phyloP scores from a whole-genome alignment of 2,797 vertebrate species.

The Crypturellus tataupa region DNA sequence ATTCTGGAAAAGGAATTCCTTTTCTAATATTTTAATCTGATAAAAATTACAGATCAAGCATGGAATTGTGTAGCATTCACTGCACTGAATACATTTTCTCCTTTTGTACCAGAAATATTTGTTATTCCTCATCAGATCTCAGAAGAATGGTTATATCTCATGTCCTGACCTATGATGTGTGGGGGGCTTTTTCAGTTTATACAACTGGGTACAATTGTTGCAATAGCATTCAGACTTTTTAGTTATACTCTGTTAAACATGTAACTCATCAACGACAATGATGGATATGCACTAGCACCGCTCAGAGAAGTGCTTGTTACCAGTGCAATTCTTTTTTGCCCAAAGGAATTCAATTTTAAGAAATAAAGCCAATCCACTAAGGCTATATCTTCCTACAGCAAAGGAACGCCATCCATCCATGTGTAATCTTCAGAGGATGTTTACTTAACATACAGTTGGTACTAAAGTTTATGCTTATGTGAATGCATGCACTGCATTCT shows the following conservation, averaged over 20 bases:
- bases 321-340: background rate
- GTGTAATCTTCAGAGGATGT: background rate
- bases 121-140: background rate
- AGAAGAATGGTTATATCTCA: background rate
- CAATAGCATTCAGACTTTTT: background rate
- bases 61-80: background rate
- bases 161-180: background rate
- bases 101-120: background rate
- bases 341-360: background rate
- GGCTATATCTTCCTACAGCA: background rate
- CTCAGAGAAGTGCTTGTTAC: background rate
- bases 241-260: background rate
- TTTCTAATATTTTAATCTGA: background rate
- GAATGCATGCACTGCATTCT: too few species aligned
- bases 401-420: background rate
- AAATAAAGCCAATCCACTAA: background rate
- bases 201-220: background rate
- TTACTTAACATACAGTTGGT: background rate
- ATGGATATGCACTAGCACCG: background rate
- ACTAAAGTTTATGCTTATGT: background rate
- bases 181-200: background rate
- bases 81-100: background rate
- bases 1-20: background rate
- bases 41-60: background rate
- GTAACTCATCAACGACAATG: background rate